Evolutionary conservation across 64 coral and sea anemone genomes (phyloP).

Genomic region (Cladopsammia gracilis): DNA sequence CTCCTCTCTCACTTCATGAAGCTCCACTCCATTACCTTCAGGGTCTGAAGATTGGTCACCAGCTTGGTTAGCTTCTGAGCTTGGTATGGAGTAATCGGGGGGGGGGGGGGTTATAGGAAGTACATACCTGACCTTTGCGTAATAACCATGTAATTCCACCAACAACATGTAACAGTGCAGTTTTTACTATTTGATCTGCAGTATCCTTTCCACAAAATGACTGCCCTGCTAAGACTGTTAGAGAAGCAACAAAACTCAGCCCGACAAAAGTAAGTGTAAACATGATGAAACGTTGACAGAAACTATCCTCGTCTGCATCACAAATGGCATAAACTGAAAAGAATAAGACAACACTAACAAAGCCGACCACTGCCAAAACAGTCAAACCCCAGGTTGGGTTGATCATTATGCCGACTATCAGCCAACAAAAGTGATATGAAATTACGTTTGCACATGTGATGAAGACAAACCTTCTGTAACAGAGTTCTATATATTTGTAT

Average conservation of each 20-base stretch:
- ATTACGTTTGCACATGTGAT: neutral
- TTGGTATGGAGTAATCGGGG: neutral
- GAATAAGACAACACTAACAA: neutral
- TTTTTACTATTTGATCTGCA: neutral
- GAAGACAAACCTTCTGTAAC: neutral
- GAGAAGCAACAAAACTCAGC: neutral
- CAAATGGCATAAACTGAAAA: neutral
- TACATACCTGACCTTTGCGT: neutral
- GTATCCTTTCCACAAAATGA: conserved; percentile 11
- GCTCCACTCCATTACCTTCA: no score
- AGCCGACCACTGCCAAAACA: neutral
- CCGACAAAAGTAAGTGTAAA: neutral
- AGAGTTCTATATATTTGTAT: no score
- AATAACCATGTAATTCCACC: neutral
- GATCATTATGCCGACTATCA: conserved; percentile 21
- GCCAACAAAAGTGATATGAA: neutral
- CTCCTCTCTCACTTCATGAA: no score
- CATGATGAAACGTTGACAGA: no score
- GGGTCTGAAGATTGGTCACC: no score
- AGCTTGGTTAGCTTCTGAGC: no score
- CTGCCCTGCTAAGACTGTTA: neutral
- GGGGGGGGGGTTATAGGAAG: neutral
- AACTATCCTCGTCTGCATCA: neutral
- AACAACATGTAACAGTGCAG: neutral
- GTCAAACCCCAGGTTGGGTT: conserved; percentile 26